Evolutionary conservation across 2,888 invertebrate species (phyloP).

Genomic region (Automeris io): DNA sequence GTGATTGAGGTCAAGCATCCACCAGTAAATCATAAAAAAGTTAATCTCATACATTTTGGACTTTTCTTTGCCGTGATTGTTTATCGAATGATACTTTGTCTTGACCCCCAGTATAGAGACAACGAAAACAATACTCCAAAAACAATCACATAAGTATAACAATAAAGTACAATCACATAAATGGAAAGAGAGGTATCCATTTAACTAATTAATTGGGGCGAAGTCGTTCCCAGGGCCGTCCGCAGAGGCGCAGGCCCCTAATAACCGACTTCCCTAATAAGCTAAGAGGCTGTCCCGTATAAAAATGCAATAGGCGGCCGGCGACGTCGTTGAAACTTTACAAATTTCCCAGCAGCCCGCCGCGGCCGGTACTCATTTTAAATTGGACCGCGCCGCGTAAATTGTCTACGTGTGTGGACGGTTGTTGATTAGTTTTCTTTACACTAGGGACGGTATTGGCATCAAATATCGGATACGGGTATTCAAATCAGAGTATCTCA

Average conservation of each 20-base stretch:
- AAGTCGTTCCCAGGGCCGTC: constrained; percentile 49
- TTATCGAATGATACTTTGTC: too few species aligned
- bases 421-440: constrained; percentile 51
- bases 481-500: too few species aligned
- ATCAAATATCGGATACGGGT: too few species aligned
- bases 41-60: too few species aligned
- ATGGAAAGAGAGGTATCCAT: constrained; percentile 54
- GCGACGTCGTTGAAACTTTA: constrained; percentile 71
- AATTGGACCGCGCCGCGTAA: constrained; percentile 58
- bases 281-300: constrained; percentile 71
- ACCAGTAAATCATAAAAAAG: too few species aligned
- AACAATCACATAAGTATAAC: neutral
- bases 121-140: too few species aligned
- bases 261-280: constrained; percentile 70
- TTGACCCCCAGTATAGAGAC: too few species aligned
- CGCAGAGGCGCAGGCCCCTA: constrained; percentile 60
- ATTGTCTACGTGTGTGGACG: constrained; percentile 56
- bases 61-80: too few species aligned
- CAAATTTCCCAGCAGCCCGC: constrained; percentile 66
- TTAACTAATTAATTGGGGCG: constrained; percentile 67
- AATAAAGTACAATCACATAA: constrained; percentile 37
- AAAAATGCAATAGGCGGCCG: constrained; percentile 70
- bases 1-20: too few species aligned
- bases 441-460: constrained; percentile 13
- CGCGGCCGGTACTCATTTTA: constrained; percentile 62